Evolutionary conservation across 2,113 vertebrate species (phyloP), one percentile per base, ranked within the genome.

Genomic region (Ariopsis seemanni): DNA sequence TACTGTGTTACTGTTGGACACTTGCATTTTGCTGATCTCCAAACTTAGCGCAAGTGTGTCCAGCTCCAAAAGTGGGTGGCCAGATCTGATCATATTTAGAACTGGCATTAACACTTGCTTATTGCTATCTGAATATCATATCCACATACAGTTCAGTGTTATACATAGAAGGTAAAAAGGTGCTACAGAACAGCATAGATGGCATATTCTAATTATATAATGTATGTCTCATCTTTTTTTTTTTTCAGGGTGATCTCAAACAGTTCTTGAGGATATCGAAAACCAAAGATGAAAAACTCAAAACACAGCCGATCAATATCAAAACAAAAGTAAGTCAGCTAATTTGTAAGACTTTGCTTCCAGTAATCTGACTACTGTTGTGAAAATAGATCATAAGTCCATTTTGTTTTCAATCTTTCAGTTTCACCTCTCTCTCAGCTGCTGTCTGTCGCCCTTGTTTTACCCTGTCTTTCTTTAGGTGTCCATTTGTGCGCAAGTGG

Each of bases 191-290:
- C 50, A 20, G 11, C 34, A 10, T 48, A 22, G 25, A 17, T 60
- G 42, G 42, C 42, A 1, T 72, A 20, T 84, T 84, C 20, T 84
- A 27, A 42, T 65, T 8, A 7, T 57, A 6, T 71, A 15, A 74
- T 60, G n/a, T 17, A 52, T 2, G 11, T 77, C 74, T n/a, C 22
- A 50, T 74, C 22, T 27, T 75, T 34, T 34, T 50, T 62, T 65
- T 5, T 11, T 72, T 27, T 9, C 89, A 99, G 98, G 98, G 98
- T 72, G 98, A 99, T 83, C 94, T 99, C 85, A 99, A 99, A 89
- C 98, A 99, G 93, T 99, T 97, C 93, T 94, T 99, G 91, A 96
- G 96, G 90, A 99, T 99, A 93, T 97, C 97, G 90, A 98, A 96
- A 92, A 97, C 94, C 94, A 98, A 97, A 94, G 97, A 99, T 82